Base-by-base conservation (phyloP, 2,797 vertebrate species). In the Ctenosaura bakeri region DNA sequence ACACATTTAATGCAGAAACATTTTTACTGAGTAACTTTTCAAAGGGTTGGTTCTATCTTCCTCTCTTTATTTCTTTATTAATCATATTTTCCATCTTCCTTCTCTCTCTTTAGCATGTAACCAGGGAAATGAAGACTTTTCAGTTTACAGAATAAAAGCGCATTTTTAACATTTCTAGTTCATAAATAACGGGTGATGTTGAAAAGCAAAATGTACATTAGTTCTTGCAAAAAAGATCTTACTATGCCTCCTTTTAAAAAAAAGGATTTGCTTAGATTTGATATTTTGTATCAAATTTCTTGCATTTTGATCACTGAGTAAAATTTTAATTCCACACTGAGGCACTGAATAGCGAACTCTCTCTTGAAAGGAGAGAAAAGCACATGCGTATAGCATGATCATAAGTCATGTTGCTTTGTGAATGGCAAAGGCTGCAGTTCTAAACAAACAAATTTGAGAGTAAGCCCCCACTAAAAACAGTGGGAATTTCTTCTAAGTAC, bases 271-370 rank as follows among this genome's bases (percentile, higher is more conserved):
- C 10, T 42, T 87, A 89, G 62, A 90, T 84, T 90, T 91, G 35
- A 85, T 93, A 86, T 89, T 90, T 89, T 94, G 89, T 88, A 94
- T 80, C 83, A 94, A 95, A 74, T 90, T 92, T 92, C 73, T 90
- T 91, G 91, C 62, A 95, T 94, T 90, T 92, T 92, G 95, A 92
- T 0, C 5, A 66, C 92, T 92, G 77, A 90, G 89, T 78, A 38
- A 90, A 90, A 6, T 74, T 78, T 91, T 46, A 88, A 8, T 74
- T 78, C 90, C 46, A 92, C 94, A 87, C 92, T 1, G 95, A 97
- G 96, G 97, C 96, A 96, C 94, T 94, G 92, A 0, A 85, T 91
- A 96, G 13, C 66, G 94, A 78, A 62, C 59, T 94, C 93, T 94
- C 94, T 92, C 93, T 88, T 91, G 4, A 90, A 5, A 42, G 91